Evolutionary conservation across 2,888 invertebrate species (phyloP).

Genomic region (Alsophila aescularia): DNA sequence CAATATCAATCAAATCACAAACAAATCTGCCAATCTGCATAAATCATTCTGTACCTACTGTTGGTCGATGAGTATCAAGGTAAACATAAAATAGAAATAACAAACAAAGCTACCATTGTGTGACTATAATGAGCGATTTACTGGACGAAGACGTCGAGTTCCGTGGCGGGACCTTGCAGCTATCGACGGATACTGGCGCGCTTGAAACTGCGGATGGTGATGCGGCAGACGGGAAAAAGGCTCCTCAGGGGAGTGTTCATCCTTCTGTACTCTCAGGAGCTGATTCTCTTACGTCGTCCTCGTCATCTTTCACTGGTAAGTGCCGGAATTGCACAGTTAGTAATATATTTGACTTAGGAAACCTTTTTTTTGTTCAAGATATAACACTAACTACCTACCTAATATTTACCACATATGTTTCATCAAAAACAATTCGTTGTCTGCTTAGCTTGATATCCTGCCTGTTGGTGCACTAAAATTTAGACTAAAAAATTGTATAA

Average conservation of each 20-base stretch:
- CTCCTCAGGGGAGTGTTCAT: conserved; percentile 56
- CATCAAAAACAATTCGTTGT: too few species aligned
- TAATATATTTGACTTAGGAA: neutral
- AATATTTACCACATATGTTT: too few species aligned
- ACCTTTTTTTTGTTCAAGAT: neutral
- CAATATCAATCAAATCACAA: too few species aligned
- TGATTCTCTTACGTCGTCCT: conserved; percentile 74
- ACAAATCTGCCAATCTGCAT: too few species aligned
- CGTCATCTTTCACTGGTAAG: conserved; percentile 74
- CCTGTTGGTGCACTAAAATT: too few species aligned
- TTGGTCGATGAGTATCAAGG: conserved; percentile 51
- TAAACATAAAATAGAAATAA: conserved; percentile 19
- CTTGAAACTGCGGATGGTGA: conserved; percentile 51
- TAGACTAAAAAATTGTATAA: too few species aligned
- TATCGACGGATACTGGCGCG: conserved; percentile 61
- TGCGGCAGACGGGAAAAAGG: conserved; percentile 52
- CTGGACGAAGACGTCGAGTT: conserved; percentile 85
- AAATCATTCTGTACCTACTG: neutral
- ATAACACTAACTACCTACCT: too few species aligned
- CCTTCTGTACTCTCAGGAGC: conserved; percentile 78
- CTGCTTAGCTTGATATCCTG: too few species aligned
- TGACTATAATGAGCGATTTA: conserved; percentile 67
- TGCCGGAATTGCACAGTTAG: neutral
- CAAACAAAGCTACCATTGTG: conserved; percentile 21
- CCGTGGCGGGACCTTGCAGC: conserved; percentile 81